These are phyloP conservation scores for Trinorchestia longiramus DNA, from an alignment of 1,140 invertebrate species.

Conservation along the genomic window DNA sequence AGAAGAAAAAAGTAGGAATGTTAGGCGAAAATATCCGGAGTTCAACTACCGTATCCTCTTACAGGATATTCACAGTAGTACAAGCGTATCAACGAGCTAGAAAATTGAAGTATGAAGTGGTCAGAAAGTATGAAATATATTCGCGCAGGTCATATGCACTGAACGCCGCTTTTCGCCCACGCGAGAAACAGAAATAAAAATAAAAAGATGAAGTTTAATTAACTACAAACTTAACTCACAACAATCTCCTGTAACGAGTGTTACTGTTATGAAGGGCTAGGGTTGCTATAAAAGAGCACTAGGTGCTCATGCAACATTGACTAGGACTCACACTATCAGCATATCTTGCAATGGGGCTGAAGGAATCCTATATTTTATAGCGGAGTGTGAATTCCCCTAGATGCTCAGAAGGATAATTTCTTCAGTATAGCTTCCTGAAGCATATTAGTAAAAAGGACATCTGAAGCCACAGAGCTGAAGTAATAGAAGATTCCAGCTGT, in stretches of 20 bases:
- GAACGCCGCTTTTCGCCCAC: neutral
- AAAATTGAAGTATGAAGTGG: neutral
- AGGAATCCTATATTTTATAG: neutral
- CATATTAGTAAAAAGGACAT: neutral
- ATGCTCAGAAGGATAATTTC: neutral
- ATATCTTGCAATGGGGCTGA: neutral
- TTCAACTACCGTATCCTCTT: neutral
- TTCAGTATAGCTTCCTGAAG: neutral
- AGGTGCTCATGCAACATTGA: neutral
- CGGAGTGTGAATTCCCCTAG: neutral
- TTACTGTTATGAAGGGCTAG: neutral
- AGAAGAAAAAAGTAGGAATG: neutral
- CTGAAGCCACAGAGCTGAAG: neutral
- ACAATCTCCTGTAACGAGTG: neutral
- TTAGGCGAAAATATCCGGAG: neutral
- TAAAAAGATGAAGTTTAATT: neutral
- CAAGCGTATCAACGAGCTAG: neutral
- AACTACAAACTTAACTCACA: neutral
- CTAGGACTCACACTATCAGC: neutral
- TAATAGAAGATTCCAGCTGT: neutral
- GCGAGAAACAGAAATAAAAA: neutral
- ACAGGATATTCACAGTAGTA: too few relatives aligned
- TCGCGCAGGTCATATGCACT: neutral
- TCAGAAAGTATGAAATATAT: neutral
- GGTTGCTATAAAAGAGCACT: neutral